These are phyloP conservation scores for Taenioides sp. DNA, from an alignment of 2,797 vertebrate species.

Conservation along the genomic window DNA sequence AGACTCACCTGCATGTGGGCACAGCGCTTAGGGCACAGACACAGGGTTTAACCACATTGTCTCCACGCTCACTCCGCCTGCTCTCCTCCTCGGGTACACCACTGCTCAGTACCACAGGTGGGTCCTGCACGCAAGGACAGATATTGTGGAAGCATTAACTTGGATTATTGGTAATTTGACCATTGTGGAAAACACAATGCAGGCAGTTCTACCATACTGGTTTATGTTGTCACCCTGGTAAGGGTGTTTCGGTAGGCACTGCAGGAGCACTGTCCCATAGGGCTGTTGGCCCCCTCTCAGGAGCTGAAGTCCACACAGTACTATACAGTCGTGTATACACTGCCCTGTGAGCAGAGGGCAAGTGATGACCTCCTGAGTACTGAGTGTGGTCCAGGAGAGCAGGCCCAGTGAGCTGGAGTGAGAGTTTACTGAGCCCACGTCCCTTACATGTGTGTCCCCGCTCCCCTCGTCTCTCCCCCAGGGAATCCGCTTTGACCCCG, in stretches of 20 bases:
- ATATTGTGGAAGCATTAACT: neutral
- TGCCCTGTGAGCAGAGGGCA: constrained; percentile 6
- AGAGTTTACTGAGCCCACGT: constrained; percentile 65
- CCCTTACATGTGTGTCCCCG: constrained; percentile 72
- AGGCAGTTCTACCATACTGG: neutral
- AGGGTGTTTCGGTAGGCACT: neutral
- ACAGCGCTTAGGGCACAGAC: constrained; percentile 74
- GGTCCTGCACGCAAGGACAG: constrained; percentile 12
- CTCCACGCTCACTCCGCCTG: constrained; percentile 44
- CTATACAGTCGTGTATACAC: neutral
- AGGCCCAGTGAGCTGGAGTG: constrained; percentile 62
- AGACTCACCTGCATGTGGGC: constrained; percentile 76
- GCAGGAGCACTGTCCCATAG: neutral
- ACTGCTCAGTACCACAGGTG: constrained; percentile 47
- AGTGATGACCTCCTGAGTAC: constrained; percentile 56
- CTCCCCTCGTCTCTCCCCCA: constrained; percentile 77
- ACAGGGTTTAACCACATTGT: constrained; percentile 51
- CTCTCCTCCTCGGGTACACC: constrained; percentile 56
- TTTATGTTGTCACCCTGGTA: neutral
- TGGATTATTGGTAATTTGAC: neutral
- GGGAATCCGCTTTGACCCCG: constrained; percentile 98
- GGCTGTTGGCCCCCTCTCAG: neutral
- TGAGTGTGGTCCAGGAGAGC: constrained; percentile 51
- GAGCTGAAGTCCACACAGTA: neutral
- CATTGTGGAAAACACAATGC: constrained; percentile 24